phyloP scores from a whole-genome alignment of 2,113 vertebrate species.

The Hoplias malabaricus region DNA sequence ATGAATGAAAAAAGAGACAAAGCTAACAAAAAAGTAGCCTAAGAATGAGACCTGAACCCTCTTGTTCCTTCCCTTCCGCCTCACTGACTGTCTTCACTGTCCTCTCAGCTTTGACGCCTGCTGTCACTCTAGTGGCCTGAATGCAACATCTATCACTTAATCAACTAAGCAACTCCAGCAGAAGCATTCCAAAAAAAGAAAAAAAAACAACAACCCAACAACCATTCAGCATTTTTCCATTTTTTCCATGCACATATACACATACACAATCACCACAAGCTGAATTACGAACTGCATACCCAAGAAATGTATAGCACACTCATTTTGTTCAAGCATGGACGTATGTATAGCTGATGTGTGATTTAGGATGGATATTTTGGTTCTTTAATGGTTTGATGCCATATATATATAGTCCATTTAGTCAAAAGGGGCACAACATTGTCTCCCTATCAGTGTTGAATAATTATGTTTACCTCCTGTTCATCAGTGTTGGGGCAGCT shows the following conservation, averaged over 20 bases:
- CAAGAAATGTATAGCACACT: conserved; percentile 27
- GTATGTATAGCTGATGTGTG: not conserved
- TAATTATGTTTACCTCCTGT: not conserved
- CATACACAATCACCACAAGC: conserved; percentile 27
- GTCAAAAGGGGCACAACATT: not conserved
- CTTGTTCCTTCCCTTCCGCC: conserved; percentile 20
- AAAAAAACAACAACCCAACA: too few relatives aligned
- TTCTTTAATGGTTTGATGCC: not conserved
- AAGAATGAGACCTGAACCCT: conserved; percentile 40
- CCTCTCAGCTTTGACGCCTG: conserved; percentile 19
- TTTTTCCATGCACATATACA: conserved; percentile 8
- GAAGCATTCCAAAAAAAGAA: conserved; percentile 34
- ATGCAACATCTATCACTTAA: conserved; percentile 44
- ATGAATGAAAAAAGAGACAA: conserved; percentile 32
- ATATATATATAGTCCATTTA: not conserved
- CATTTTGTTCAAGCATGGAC: not conserved
- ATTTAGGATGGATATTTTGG: not conserved
- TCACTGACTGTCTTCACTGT: conserved; percentile 25
- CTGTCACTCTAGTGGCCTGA: conserved; percentile 24
- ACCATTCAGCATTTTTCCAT: conserved; percentile 30
- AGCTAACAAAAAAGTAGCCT: conserved; percentile 9
- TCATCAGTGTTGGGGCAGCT: not conserved
- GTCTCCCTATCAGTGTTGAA: not conserved
- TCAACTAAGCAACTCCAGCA: conserved; percentile 38
- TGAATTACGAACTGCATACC: conserved; percentile 29